Evolutionary conservation across 2,888 invertebrate genomes (phyloP).

Genomic region (Drosophila falleni): DNA sequence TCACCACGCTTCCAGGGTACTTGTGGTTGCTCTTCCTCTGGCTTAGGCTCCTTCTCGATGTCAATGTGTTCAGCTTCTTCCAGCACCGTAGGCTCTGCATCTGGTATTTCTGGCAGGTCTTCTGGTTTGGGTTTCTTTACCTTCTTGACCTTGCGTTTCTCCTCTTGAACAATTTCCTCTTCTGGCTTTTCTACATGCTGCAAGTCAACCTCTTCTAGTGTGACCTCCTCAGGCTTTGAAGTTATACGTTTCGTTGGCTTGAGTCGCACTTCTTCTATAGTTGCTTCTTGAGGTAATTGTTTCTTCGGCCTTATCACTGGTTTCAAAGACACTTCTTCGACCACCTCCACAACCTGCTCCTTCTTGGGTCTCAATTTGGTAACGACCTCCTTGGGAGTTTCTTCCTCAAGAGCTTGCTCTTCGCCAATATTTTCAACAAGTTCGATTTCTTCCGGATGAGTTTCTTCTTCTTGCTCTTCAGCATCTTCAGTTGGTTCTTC

Average conservation of each 20-base stretch:
- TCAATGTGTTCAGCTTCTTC: conserved; percentile 83
- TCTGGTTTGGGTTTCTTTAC: conserved; percentile 80
- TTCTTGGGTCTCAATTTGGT: conserved; percentile 76
- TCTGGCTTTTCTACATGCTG: conserved; percentile 83
- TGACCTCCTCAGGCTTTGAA: conserved; percentile 75
- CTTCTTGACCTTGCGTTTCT: conserved; percentile 78
- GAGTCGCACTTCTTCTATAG: conserved; percentile 86
- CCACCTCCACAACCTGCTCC: conserved; percentile 83
- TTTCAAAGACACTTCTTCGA: conserved; percentile 79
- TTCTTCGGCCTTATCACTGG: conserved; percentile 68
- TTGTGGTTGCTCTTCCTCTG: conserved; percentile 76
- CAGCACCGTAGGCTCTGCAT: conserved; percentile 76
- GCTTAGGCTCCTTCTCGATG: conserved; percentile 77
- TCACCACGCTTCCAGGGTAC: conserved; percentile 84
- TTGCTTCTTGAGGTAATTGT: conserved; percentile 84
- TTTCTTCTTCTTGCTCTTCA: conserved; percentile 71
- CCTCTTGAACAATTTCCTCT: conserved; percentile 75
- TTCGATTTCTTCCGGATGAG: conserved; percentile 25
- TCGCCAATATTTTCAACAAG: conserved; percentile 38
- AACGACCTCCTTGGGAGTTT: conserved; percentile 56
- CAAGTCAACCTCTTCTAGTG: conserved; percentile 76
- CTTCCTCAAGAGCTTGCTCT: conserved; percentile 39
- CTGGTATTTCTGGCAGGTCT: conserved; percentile 82
- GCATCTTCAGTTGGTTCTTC: conserved; percentile 82
- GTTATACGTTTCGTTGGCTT: conserved; percentile 85